Conservation (phyloP, 1,140 invertebrate species). For the Venustaconcha ellipsiformis region DNA sequence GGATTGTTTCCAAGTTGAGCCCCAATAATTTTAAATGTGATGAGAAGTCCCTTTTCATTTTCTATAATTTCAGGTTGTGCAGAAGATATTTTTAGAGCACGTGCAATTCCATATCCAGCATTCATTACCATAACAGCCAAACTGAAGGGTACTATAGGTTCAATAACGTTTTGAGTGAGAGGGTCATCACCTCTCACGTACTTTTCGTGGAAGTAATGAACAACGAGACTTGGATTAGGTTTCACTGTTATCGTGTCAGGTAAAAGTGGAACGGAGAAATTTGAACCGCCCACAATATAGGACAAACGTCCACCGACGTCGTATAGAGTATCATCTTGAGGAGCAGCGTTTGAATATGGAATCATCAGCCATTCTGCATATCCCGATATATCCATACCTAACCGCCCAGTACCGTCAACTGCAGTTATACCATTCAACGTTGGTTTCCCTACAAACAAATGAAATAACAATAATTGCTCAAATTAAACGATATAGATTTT, state of each 20-base stretch:
- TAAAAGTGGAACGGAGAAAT: constrained; percentile 32
- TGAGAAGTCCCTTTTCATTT: constrained; percentile 49
- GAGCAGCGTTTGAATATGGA: constrained; percentile 35
- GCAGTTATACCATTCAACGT: constrained; percentile 29
- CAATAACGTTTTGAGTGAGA: constrained; percentile 18
- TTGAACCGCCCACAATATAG: constrained; percentile 19
- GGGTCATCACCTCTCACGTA: constrained; percentile 41
- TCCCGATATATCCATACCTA: constrained; percentile 18
- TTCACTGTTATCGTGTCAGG: constrained; percentile 42
- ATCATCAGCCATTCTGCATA: constrained; percentile 40
- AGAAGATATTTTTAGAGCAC: constrained; percentile 46
- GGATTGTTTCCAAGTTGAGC: constrained; percentile 32
- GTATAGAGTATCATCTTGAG: constrained; percentile 32
- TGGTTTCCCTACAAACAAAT: constrained; percentile 18
- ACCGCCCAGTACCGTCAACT: constrained; percentile 29
- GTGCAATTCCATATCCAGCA: constrained; percentile 39
- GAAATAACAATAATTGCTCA: too few species aligned
- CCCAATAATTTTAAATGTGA: constrained; percentile 47
- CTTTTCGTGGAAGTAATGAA: constrained; percentile 42
- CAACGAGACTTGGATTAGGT: constrained; percentile 36
- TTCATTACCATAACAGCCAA: constrained; percentile 47
- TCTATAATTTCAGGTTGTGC: constrained; percentile 52
- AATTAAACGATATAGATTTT: too few species aligned
- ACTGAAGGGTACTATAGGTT: constrained; percentile 33
- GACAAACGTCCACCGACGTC: constrained; percentile 31